Conservation (phyloP, 2,888 invertebrate genomes). For the Mythimna impura region DNA sequence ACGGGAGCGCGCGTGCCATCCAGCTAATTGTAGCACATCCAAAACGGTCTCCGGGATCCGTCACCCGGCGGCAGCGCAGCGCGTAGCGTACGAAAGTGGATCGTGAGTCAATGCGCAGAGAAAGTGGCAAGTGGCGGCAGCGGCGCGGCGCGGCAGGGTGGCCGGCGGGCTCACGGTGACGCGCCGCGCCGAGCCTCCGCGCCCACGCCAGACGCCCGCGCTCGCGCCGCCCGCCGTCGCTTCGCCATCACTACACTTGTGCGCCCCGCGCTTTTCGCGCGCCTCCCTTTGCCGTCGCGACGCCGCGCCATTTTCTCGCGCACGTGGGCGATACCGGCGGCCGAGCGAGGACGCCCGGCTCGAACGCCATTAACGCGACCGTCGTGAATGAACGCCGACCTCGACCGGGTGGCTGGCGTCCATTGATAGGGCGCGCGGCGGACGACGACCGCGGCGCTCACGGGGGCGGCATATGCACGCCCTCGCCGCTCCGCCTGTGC, state of each 20-base stretch:
- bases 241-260: conserved; percentile 83
- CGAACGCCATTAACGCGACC: conserved; percentile 87
- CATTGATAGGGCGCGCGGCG: conserved; percentile 88
- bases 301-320: conserved; percentile 90
- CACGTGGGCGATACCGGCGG: conserved; percentile 87
- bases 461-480: conserved; percentile 88
- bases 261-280: conserved; percentile 88
- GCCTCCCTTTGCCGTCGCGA: conserved; percentile 87
- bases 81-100: conserved; percentile 80
- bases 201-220: conserved; percentile 81
- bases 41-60: conserved; percentile 83
- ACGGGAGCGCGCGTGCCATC: conserved; percentile 84
- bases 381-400: conserved; percentile 90
- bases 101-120: conserved; percentile 81
- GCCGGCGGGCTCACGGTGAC: conserved; percentile 58
- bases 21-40: conserved; percentile 88
- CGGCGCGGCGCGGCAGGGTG: conserved; percentile 63
- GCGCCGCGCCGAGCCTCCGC: conserved; percentile 86
- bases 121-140: conserved; percentile 72
- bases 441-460: conserved; percentile 84
- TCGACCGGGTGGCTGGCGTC: conserved; percentile 87
- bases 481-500: conserved; percentile 87
- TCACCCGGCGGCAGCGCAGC: conserved; percentile 70
- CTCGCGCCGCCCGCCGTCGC: conserved; percentile 75
- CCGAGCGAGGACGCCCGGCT: conserved; percentile 84